Evolutionary conservation across 2,113 vertebrate genomes (phyloP).

Genomic region (Thunnus maccoyii): DNA sequence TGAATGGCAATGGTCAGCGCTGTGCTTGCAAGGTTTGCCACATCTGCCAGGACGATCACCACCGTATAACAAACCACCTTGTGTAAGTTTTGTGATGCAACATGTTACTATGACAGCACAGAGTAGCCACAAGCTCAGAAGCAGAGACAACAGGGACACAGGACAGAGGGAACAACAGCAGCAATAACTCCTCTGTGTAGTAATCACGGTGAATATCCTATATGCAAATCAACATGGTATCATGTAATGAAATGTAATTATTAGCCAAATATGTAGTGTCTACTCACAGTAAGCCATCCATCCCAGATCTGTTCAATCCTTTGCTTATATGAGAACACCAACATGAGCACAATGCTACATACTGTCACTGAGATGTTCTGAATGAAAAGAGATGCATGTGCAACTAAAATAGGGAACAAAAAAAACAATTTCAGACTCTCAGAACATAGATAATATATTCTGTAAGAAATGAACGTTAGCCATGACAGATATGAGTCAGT

Average conservation of each 20-base stretch:
- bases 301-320: conserved; percentile 81
- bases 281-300: conserved; percentile 86
- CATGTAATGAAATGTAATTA: not conserved
- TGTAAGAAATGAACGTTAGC: not conserved
- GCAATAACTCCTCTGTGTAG: conserved; percentile 49
- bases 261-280: conserved; percentile 15
- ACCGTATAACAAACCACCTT: conserved; percentile 86
- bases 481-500: conserved; percentile 36
- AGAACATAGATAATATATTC: not conserved
- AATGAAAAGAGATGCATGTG: conserved; percentile 84
- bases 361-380: conserved; percentile 84
- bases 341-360: conserved; percentile 84
- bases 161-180: conserved; percentile 58
- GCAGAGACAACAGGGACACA: conserved; percentile 66
- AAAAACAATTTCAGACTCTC: conserved; percentile 40
- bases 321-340: conserved; percentile 85
- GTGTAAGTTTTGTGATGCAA: conserved; percentile 86
- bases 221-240: conserved; percentile 16
- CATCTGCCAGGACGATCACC: conserved; percentile 84
- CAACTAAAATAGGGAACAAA: conserved; percentile 78
- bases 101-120: conserved; percentile 85
- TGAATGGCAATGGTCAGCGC: conserved; percentile 84
- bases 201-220: conserved; percentile 17
- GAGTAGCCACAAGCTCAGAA: conserved; percentile 76
- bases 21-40: conserved; percentile 84